Base-by-base conservation (phyloP, 2,888 invertebrate genomes). In the Villa cingulata region DNA sequence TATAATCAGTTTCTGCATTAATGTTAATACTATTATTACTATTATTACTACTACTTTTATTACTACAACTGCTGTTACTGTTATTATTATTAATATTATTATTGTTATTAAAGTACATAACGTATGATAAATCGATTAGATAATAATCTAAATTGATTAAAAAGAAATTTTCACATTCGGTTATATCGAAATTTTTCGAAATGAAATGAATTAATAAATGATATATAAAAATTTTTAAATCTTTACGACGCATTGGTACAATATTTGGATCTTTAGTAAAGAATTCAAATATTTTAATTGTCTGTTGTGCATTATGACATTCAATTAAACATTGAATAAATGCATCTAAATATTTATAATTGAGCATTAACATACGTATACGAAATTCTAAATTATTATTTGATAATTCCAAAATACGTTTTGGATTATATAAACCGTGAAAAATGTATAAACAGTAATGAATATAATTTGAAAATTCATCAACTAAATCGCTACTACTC, bases 371-470 rank as follows among this genome's bases (percentile, higher is more conserved):
- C 14, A 64, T 64, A 14, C 69, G 59, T 45, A 68, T 63, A 48
- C 67, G 66, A 56, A 65, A 67, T 55, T 69, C 67, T 10, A 62
- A 57, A 5, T 64, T 64, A 19, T 57, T 50, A 43, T 62, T 60
- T 3, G 62, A 57, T 43, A 62, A 65, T 39, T 66, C 62, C 27
- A 57, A 53, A 37, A 68, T 62, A 49, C 64, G 64, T n/a, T 66
- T 63, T 4, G 66, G 62, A 56, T 64, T 66, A 45, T 70, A 70
- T 7, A 70, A 58, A 14, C 70, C 70, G 48, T 70, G 70, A 45
- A 70, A 70, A 34, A 67, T 63, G 44, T 66, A 68, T 39, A 70
- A 61, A 54, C 70, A 70, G 56, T 70, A 70, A 54, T 70, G 70
- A 46, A 70, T 66, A 49, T 64, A 68, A 48, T 68, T 63, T 32